Evolutionary conservation across 2,113 vertebrate genomes (phyloP), one percentile per base, ranked within the genome.

Genomic region (Gymnogyps californianus): DNA sequence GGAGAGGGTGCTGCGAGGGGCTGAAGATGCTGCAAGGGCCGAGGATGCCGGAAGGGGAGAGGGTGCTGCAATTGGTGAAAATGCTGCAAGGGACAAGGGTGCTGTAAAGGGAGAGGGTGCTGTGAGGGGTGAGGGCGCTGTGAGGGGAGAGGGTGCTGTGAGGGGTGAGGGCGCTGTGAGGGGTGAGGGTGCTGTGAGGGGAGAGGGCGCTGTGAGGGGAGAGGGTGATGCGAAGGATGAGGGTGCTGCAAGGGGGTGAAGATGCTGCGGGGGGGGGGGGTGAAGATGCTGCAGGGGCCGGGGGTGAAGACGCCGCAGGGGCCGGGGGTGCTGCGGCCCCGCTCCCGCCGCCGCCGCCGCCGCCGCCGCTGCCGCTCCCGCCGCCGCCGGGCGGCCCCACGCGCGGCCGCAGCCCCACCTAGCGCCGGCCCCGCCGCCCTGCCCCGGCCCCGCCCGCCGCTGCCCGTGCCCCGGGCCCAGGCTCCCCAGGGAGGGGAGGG

Each of bases 81-180:
- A n/a, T n/a, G n/a, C n/a, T n/a, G n/a, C n/a, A n/a, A n/a, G n/a
- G n/a, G n/a, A n/a, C n/a, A n/a, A n/a, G 7, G 32, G 12, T 18
- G n/a, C 28, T 17, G 21, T 1, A 1, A 6, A 6, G 29, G 19
- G 2, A 4, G 5, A 26, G 13, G 57, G 8, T 31, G 38, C 20
- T 44, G n/a, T n/a, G n/a, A n/a, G n/a, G n/a, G n/a, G n/a, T n/a
- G n/a, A n/a, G n/a, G n/a, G n/a, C 8, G 74, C n/a, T 34, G 19
- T 16, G 1, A 3, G 7, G 38, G 58, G 0, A 5, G 8, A 44
- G 2, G 54, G 10, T 49, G 62, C 42, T 36, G 25, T 18, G 2
- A 8, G 7, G 14, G 28, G 2, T 34, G 21, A 46, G 3, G 47
- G 11, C 36, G 72, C 25, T 31, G 12, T 12, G 0, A 4, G 5